Evolutionary conservation across 64 coral and sea anemone genomes (phyloP), one percentile per base, ranked within the genome.

Genomic region (Montipora cactus): DNA sequence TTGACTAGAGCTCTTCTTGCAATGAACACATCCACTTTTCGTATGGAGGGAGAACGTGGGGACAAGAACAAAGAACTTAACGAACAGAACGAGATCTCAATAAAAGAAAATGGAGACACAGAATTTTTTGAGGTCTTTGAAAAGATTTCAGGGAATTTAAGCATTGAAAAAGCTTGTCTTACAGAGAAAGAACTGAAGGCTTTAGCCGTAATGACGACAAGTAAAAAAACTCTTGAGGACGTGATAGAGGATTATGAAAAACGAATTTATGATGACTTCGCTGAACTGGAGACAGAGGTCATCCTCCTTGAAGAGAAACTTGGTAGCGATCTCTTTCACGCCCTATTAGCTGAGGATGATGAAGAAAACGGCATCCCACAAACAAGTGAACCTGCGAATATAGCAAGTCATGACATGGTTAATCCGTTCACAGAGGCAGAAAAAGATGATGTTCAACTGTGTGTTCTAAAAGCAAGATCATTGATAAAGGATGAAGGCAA

Each of bases 171-270:
- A 71, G 59, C 15, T 5, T 23, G n/a, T 18, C 19, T 7, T 51
- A 0, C 7, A 21, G 44, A 0, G 14, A 86, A 70, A 86, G 46
- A 68, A 50, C n/a, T 89, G 45, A 76, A 28, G 13, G 87, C 87
- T n/a, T 23, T 72, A 44, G 73, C 53, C 18, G 15, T 89, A 7
- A 75, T 89, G 70, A 37, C 49, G 74, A 77, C 28, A 78, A 74
- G 58, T 76, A 79, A 72, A 45, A 92, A 92, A 57, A 92, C 49
- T 25, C 90, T 92, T 13, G 80, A 78, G 18, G 72, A 77, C n/a
- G 52, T 92, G 4, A 78, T 92, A 25, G 81, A 74, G 47, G 52
- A 82, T 15, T 85, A 92, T 50, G 90, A 92, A 85, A n/a, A 86
- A 84, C 52, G 53, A 77, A 77, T 75, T 86, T 20, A 92, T 12